Conservation (phyloP, 2,888 invertebrate genomes). For the Mactromeris polynyma region DNA sequence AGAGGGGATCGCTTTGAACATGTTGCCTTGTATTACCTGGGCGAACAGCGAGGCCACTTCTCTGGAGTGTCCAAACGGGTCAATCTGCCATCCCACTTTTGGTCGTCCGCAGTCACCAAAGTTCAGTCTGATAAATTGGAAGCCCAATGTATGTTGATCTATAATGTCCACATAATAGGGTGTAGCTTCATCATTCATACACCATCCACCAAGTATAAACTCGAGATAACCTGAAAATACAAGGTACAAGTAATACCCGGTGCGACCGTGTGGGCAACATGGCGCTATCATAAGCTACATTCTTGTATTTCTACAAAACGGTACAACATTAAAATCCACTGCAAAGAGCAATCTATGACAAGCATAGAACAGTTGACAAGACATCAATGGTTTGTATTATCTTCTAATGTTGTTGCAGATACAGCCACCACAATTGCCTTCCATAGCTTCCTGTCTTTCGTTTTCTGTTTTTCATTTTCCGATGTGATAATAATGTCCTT, state of each 20-base stretch:
- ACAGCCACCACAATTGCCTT: too few species aligned
- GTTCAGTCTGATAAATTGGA: conserved; percentile 87
- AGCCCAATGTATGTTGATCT: conserved; percentile 89
- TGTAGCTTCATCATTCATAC: conserved; percentile 89
- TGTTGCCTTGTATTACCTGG: conserved; percentile 86
- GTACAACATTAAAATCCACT: neutral
- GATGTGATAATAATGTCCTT: too few species aligned
- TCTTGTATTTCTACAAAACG: neutral
- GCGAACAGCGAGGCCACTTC: conserved; percentile 92
- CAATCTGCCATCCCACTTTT: conserved; percentile 94
- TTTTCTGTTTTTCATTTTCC: too few species aligned
- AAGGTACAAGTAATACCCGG: neutral
- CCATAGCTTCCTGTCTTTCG: too few species aligned
- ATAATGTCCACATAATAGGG: conserved; percentile 89
- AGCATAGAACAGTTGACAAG: too few species aligned
- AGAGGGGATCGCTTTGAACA: too few species aligned
- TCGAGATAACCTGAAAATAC: conserved; percentile 86
- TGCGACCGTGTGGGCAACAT: neutral
- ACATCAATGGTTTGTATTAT: too few species aligned
- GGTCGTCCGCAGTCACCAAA: conserved; percentile 91
- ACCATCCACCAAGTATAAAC: conserved; percentile 89
- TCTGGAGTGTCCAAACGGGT: conserved; percentile 95
- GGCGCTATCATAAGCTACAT: neutral
- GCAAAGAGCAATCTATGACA: neutral
- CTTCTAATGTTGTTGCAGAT: too few species aligned